Percentiles rank a stretch among this genome's conserved stretches.
Evolutionary conservation across 2,113 vertebrate genomes (phyloP).

Genomic region (Megalops atlanticus): DNA sequence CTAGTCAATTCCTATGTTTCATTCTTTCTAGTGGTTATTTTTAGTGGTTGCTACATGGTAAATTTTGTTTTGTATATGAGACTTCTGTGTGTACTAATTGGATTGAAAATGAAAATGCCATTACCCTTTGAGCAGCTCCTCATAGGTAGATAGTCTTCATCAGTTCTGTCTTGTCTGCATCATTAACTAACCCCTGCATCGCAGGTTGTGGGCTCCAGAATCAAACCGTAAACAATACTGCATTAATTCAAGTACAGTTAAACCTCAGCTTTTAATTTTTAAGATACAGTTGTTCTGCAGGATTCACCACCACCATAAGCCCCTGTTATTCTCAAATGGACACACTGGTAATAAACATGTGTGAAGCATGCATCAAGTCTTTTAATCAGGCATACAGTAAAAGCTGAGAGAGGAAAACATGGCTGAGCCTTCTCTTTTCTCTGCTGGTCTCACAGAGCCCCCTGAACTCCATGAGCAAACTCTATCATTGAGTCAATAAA

Average conservation of each 20-base stretch:
- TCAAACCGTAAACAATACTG: no score
- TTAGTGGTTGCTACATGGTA: no score
- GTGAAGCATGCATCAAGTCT: not conserved
- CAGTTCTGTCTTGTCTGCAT: no score
- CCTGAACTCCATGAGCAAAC: not conserved
- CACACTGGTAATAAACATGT: not conserved
- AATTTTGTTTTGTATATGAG: no score
- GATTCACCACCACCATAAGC: not conserved
- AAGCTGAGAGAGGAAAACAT: not conserved
- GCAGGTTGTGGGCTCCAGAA: no score
- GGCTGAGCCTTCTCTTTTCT: not conserved
- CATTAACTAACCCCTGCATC: no score
- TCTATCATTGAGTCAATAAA: not conserved
- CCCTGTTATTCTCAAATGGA: conserved; percentile 2
- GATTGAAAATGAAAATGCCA: no score
- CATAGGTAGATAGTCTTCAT: no score
- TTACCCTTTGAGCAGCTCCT: no score
- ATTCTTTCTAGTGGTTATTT: not conserved
- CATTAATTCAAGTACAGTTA: not conserved
- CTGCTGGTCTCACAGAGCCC: not conserved
- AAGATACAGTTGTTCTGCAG: not conserved
- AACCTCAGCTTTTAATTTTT: not conserved
- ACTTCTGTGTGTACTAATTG: no score
- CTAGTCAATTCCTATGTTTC: not conserved
- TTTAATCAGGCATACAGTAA: not conserved